These are phyloP conservation scores for Rhizomys pruinosus DNA, from an alignment of 2,113 vertebrate species.

Conservation along the genomic window DNA sequence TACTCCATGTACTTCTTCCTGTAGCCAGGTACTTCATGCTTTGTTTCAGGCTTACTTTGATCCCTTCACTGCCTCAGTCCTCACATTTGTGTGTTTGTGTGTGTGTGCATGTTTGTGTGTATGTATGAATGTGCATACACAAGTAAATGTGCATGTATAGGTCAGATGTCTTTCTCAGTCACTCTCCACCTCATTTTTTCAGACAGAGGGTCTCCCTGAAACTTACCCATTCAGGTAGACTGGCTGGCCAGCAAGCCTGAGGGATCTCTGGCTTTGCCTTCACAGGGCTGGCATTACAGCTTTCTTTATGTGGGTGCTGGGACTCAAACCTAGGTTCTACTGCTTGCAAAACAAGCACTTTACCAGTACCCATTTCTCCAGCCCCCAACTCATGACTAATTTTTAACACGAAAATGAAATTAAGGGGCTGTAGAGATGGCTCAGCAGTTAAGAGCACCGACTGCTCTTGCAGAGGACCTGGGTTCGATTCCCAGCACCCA, in stretches of 20 bases:
- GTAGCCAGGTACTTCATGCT: background rate
- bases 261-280: too few species aligned
- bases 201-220: background rate
- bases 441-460: too few species aligned
- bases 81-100: too few species aligned
- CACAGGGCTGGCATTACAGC: background rate
- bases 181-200: background rate
- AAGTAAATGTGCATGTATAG: too few species aligned
- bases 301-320: background rate
- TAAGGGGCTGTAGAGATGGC: too few species aligned
- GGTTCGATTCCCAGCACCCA: too few species aligned
- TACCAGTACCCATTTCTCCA: background rate
- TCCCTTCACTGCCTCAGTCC: too few species aligned
- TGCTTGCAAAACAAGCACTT: background rate
- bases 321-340: background rate
- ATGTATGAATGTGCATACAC: too few species aligned
- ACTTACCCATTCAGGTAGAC: background rate
- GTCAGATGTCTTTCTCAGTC: background rate
- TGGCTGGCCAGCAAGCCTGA: background rate
- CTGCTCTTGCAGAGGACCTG: too few species aligned
- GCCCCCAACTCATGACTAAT: background rate
- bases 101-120: too few species aligned
- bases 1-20: background rate
- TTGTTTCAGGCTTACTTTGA: background rate
- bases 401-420: conserved; percentile 27